Percentiles rank a stretch among this genome's conserved stretches.
phyloP scores from a whole-genome alignment of 2,888 invertebrate genomes.

The Dendrolimus houi region DNA sequence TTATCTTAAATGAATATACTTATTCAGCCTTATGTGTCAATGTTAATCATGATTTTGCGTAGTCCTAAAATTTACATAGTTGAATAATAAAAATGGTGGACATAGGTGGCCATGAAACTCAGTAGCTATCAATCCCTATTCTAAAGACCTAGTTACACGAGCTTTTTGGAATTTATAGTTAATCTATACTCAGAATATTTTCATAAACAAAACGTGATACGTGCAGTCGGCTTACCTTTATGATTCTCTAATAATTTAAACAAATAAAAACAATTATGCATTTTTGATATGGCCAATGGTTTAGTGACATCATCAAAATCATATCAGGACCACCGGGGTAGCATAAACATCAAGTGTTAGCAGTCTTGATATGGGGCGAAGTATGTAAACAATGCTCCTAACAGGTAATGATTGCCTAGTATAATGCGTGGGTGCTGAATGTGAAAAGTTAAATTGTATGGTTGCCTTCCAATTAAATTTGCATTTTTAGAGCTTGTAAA shows the following conservation, averaged over 20 bases:
- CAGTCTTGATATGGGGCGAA: constrained; percentile 36
- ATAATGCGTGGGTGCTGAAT: constrained; percentile 3
- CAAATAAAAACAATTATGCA: constrained; percentile 6
- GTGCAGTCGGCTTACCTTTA: constrained; percentile 8
- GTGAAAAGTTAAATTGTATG: too few relatives aligned
- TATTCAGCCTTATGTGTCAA: too few relatives aligned
- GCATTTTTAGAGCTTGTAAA: too few relatives aligned
- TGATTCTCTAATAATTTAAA: constrained; percentile 1
- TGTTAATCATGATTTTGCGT: too few relatives aligned
- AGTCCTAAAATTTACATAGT: too few relatives aligned
- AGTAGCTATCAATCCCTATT: too few relatives aligned
- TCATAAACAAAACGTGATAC: constrained; percentile 10
- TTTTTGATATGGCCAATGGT: constrained; percentile 3
- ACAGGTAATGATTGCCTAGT: constrained; percentile 37
- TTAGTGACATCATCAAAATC: constrained; percentile 50
- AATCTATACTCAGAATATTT: not conserved
- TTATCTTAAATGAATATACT: too few relatives aligned
- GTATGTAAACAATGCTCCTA: constrained; percentile 45
- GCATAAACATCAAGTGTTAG: constrained; percentile 39
- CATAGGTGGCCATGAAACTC: too few relatives aligned
- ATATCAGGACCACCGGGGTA: constrained; percentile 55
- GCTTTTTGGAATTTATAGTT: not conserved
- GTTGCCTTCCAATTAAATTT: too few relatives aligned
- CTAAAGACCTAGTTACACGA: too few relatives aligned
- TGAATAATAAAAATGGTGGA: too few relatives aligned